Evolutionary conservation across 2,797 vertebrate genomes (phyloP), one percentile per base, ranked within the genome.

Genomic region (Garrulus glandarius): DNA sequence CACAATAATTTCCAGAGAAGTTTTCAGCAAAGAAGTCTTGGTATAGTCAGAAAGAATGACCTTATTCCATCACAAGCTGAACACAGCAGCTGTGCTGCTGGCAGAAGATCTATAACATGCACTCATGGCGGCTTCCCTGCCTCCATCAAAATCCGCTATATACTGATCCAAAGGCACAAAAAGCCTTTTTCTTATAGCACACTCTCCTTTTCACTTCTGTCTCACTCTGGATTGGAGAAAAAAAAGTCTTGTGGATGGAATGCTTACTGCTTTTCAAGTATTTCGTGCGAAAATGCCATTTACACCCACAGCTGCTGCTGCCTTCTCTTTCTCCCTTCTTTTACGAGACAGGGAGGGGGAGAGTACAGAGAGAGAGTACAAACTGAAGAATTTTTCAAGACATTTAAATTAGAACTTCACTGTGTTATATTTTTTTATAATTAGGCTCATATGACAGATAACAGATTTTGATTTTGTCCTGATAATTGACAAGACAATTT

Each of bases 81-180:
- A 88, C 47, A 15, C 46, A 97, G 95, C 97, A 98, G 97, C 97
- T 98, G 96, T 81, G 56, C 43, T 85, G 60, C 83, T 98, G 97
- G 97, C 97, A 96, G 71, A 91, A 76, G 68, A 71, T 90, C 56
- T 15, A 50, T 13, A 90, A 67, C 36, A 84, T 59, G 69, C 50
- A 56, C 81, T 96, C 90, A 61, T 46, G 37, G 83, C 57, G 37
- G 77, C 61, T 92, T 95, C 89, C 77, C 89, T 96, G 70, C 88
- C 89, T 92, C 84, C 46, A 43, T 59, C 93, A 77, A 23, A 61
- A 77, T 82, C 91, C 49, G 15, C 67, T 87, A 95, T 70, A 96
- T 84, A 92, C 78, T 69, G 92, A 96, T 92, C 80, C 91, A 96
- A 79, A 26, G 10, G 55, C 86, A 98, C 97, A 98, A 97, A 98